A percentile compares a stretch with the other conserved stretches of the same genome.
These are phyloP conservation scores for Cyclargus thomasi DNA, from an alignment of 1,140 invertebrate genomes.

Conservation along the genomic window DNA sequence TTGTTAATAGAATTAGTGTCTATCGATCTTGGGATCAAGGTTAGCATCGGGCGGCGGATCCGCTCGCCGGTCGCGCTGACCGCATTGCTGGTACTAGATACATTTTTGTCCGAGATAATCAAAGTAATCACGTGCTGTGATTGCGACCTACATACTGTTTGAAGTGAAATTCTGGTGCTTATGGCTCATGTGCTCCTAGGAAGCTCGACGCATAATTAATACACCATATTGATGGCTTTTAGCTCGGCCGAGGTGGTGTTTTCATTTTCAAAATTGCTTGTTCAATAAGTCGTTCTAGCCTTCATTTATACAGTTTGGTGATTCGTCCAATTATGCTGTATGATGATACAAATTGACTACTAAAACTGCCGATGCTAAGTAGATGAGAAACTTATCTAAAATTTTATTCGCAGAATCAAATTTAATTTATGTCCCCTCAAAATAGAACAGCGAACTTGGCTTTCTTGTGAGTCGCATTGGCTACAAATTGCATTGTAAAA, in stretches of 20 bases:
- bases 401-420: not conserved
- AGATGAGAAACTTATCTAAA: too few species aligned
- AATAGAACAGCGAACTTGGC: not conserved
- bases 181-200: not conserved
- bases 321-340: too few species aligned
- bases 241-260: too few species aligned
- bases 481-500: not conserved
- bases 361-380: too few species aligned
- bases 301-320: too few species aligned
- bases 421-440: not conserved
- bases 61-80: slow-evolving; percentile 22
- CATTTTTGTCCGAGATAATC: slow-evolving; percentile 52
- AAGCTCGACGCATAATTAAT: not conserved
- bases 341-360: too few species aligned
- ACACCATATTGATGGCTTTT: not conserved
- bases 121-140: slow-evolving; percentile 50
- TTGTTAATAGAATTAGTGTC: slow-evolving; percentile 18
- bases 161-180: slow-evolving; percentile 52
- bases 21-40: slow-evolving; percentile 21
- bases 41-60: slow-evolving; percentile 23
- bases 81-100: slow-evolving; percentile 32
- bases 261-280: too few species aligned
- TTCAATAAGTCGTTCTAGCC: too few species aligned
- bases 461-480: not conserved
- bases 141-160: slow-evolving; percentile 53